phyloP scores from a whole-genome alignment of 2,888 invertebrate genomes.

The Eudemis profundana region DNA sequence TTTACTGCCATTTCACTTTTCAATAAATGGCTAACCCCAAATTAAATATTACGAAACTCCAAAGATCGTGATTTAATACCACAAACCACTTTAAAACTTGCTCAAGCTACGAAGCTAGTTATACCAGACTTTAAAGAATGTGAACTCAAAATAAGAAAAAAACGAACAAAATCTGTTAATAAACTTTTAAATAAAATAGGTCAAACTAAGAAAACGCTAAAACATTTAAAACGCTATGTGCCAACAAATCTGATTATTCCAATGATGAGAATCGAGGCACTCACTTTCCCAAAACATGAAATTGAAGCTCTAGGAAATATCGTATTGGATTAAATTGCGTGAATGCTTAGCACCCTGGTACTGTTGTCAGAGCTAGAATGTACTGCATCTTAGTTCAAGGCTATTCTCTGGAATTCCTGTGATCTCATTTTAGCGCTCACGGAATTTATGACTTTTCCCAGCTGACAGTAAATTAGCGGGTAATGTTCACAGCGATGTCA shows the following conservation, averaged over 20 bases:
- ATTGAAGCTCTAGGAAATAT: no score
- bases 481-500: slow-evolving; percentile 2
- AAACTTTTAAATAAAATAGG: no score
- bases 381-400: slow-evolving; percentile 52
- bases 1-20: slow-evolving; percentile 12
- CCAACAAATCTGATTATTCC: no score
- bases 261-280: no score
- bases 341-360: neutral
- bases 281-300: no score
- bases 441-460: slow-evolving; percentile 50
- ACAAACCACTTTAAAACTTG: slow-evolving; percentile 47
- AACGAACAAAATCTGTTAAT: no score
- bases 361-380: slow-evolving; percentile 13
- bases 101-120: slow-evolving; percentile 48
- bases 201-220: no score
- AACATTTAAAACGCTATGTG: no score
- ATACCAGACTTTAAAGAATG: neutral
- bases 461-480: slow-evolving; percentile 22
- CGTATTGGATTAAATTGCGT: neutral
- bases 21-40: slow-evolving; percentile 15
- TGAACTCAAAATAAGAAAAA: no score
- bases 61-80: slow-evolving; percentile 49
- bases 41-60: slow-evolving; percentile 51
- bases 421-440: slow-evolving; percentile 56
- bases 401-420: slow-evolving; percentile 53